A percentile compares a stretch with the other conserved stretches of the same genome.
phyloP scores from a whole-genome alignment of 2,888 invertebrate genomes.

The Tipula helvola region DNA sequence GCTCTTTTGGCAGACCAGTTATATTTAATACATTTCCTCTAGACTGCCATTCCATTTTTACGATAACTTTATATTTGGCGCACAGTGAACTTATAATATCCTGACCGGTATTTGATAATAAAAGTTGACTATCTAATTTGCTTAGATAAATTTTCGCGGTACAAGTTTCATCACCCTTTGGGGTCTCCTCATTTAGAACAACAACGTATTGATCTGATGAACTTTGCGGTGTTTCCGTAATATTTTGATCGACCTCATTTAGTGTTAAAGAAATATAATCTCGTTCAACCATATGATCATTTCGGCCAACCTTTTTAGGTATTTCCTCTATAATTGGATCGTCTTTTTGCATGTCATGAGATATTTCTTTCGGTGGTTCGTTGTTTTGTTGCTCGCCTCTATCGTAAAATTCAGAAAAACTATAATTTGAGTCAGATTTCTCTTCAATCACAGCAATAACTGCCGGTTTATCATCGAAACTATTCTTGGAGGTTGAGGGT shows the following conservation, averaged over 20 bases:
- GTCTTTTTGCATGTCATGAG: neutral
- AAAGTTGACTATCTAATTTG: slow-evolving; percentile 36
- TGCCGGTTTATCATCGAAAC: slow-evolving; percentile 8
- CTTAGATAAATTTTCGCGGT: slow-evolving; percentile 41
- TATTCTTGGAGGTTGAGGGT: slow-evolving; percentile 5
- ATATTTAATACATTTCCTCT: slow-evolving; percentile 38
- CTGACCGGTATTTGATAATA: slow-evolving; percentile 38
- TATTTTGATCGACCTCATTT: neutral
- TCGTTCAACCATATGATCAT: neutral
- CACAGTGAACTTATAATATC: slow-evolving; percentile 35
- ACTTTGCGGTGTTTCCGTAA: neutral
- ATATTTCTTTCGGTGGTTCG: neutral
- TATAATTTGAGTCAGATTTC: slow-evolving; percentile 32
- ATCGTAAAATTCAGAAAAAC: slow-evolving; percentile 29
- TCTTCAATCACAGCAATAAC: slow-evolving; percentile 19
- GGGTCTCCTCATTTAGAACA: neutral
- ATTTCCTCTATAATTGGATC: neutral
- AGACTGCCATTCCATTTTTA: slow-evolving; percentile 31
- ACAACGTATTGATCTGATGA: neutral
- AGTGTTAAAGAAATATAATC: neutral
- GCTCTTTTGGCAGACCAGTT: slow-evolving; percentile 38
- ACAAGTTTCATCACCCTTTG: slow-evolving; percentile 20
- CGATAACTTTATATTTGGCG: slow-evolving; percentile 29
- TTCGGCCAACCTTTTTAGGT: neutral
- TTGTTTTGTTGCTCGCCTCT: neutral